Percentiles rank a stretch among this genome's conserved stretches.
Evolutionary conservation across 2,888 invertebrate species (phyloP).

Genomic region (Leucophenga maculata): DNA sequence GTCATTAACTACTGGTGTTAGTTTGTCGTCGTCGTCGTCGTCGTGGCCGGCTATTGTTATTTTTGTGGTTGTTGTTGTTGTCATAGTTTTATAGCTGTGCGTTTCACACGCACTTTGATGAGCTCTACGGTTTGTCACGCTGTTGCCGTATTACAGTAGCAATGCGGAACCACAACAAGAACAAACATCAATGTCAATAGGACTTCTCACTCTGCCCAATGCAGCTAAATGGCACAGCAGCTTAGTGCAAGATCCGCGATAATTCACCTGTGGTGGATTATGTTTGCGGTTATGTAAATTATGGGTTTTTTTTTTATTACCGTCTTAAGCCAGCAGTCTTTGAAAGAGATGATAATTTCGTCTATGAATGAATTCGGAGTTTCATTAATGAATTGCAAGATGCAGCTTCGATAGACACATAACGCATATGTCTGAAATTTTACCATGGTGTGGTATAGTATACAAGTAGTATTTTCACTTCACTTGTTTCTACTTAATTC

Average conservation of each 20-base stretch:
- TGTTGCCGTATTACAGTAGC: not conserved
- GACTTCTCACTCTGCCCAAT: not conserved
- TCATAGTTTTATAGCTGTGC: constrained; percentile 28
- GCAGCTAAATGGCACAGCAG: constrained; percentile 30
- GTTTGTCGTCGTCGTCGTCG: constrained; percentile 37
- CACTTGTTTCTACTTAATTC: too few species aligned
- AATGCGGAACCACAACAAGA: not conserved
- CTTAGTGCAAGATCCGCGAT: not conserved
- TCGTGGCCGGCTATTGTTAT: too few species aligned
- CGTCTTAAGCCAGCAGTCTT: too few species aligned
- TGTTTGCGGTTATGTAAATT: not conserved
- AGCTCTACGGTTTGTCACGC: constrained; percentile 3
- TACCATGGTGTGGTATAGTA: too few species aligned
- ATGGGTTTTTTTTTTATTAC: not conserved
- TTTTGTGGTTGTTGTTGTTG: constrained; percentile 47
- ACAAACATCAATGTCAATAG: not conserved
- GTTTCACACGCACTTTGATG: constrained; percentile 56
- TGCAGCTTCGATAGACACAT: too few species aligned
- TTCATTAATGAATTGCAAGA: too few species aligned
- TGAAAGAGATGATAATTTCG: too few species aligned
- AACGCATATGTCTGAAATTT: too few species aligned
- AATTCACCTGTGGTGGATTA: not conserved
- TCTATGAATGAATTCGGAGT: too few species aligned
- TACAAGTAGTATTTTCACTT: too few species aligned
- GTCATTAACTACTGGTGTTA: constrained; percentile 66